Percentiles rank a stretch among this genome's conserved stretches.
Evolutionary conservation across 1,140 invertebrate species (phyloP).

Genomic region (Brachionus manjavacas): DNA sequence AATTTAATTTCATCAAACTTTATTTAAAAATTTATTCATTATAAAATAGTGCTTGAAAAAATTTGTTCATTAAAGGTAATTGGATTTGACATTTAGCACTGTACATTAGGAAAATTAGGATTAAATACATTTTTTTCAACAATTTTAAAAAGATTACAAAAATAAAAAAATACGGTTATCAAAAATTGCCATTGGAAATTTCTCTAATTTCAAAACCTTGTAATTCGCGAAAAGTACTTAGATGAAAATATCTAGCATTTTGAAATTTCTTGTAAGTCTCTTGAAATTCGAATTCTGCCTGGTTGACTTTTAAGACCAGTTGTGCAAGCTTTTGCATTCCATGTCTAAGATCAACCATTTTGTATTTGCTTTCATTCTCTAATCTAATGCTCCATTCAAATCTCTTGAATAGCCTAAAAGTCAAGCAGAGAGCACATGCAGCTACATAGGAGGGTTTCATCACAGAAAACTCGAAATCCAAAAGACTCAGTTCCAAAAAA

Average conservation of each 20-base stretch:
- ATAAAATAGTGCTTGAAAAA: not conserved
- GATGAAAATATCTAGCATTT: not conserved
- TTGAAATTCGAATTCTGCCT: not conserved
- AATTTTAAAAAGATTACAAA: not conserved
- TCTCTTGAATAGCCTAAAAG: not conserved
- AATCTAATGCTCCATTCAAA: not conserved
- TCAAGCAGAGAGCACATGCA: not conserved
- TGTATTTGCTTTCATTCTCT: not conserved
- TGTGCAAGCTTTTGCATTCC: constrained; percentile 30
- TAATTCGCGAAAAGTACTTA: not conserved
- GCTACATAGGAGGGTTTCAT: not conserved
- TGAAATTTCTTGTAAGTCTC: not conserved
- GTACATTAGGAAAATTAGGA: not conserved
- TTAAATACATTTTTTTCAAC: not conserved
- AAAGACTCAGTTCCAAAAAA: not conserved
- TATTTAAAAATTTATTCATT: not conserved
- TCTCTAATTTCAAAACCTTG: not conserved
- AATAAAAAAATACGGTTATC: not conserved
- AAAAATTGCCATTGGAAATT: not conserved
- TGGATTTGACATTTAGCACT: not conserved
- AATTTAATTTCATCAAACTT: not conserved
- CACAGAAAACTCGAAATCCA: not conserved
- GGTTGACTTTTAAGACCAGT: constrained; percentile 7
- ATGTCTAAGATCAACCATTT: constrained; percentile 3
- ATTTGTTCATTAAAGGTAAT: not conserved